Conservation (phyloP, 2,888 invertebrate genomes). For the Nymphalis c-album region DNA sequence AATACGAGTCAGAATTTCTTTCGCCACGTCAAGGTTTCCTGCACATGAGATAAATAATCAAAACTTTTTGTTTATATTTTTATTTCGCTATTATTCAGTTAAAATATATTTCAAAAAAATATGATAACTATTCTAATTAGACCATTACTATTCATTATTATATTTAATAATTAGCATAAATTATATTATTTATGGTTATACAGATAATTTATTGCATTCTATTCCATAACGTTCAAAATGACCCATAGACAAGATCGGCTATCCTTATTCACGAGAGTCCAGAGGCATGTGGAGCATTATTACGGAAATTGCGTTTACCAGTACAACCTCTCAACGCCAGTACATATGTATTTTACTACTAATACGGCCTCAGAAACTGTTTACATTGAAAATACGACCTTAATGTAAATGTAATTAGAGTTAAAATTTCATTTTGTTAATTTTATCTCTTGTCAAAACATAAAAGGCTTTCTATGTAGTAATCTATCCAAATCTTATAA, state of each 20-base stretch:
- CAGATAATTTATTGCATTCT: neutral
- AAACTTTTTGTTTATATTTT: no score
- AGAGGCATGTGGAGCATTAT: conserved; percentile 44
- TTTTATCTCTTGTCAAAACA: conserved; percentile 24
- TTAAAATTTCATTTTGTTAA: neutral
- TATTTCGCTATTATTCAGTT: neutral
- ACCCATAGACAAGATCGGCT: conserved; percentile 39
- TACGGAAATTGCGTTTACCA: conserved; percentile 47
- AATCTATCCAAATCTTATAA: conserved; percentile 34
- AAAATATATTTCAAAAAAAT: neutral
- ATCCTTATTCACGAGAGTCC: conserved; percentile 14
- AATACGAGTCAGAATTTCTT: no score
- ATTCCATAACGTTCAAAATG: conserved; percentile 34
- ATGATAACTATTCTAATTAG: neutral
- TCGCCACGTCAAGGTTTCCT: neutral
- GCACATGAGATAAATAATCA: no score
- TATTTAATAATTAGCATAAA: neutral
- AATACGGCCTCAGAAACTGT: conserved; percentile 14
- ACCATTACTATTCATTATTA: no score
- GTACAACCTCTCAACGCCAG: conserved; percentile 32
- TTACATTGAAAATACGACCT: conserved; percentile 1
- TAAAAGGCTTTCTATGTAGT: conserved; percentile 35
- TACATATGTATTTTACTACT: conserved; percentile 37
- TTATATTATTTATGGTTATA: neutral
- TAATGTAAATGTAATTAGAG: neutral